Evolutionary conservation across 2,888 invertebrate species (phyloP).

Genomic region (Mesorhabditis belari): DNA sequence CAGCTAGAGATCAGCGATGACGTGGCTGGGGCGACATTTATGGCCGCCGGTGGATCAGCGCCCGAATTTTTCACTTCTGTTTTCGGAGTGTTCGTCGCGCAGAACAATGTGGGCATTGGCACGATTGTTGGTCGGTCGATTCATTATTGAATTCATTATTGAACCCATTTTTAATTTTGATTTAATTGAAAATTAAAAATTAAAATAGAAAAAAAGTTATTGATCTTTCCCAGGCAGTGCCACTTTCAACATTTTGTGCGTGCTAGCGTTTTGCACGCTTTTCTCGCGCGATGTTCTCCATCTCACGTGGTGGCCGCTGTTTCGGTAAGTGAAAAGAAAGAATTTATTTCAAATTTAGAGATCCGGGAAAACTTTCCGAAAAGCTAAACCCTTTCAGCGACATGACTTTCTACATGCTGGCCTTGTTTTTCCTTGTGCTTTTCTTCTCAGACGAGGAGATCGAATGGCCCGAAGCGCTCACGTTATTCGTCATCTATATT

Average conservation of each 20-base stretch:
- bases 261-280: conserved; percentile 48
- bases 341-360: too few species aligned
- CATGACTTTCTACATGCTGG: conserved; percentile 43
- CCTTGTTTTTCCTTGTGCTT: conserved; percentile 33
- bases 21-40: conserved; percentile 96
- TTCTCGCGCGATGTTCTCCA: conserved; percentile 41
- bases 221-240: conserved; percentile 56
- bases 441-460: conserved; percentile 42
- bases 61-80: conserved; percentile 89
- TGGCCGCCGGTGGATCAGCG: conserved; percentile 97
- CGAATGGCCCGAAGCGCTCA: conserved; percentile 38
- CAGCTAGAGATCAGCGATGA: conserved; percentile 82
- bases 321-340: conserved; percentile 27
- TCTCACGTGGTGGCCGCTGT: conserved; percentile 48
- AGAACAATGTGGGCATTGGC: conserved; percentile 88
- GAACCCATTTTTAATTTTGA: neutral
- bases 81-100: conserved; percentile 93
- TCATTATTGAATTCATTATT: too few species aligned
- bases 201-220: neutral
- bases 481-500: conserved; percentile 43
- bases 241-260: conserved; percentile 50
- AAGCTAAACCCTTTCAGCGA: conserved; percentile 17
- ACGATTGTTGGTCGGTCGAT: conserved; percentile 85
- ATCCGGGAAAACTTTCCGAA: neutral
- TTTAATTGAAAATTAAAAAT: neutral